Evolutionary conservation across 1,140 invertebrate genomes (phyloP).

Genomic region (Solenopsis fugax): DNA sequence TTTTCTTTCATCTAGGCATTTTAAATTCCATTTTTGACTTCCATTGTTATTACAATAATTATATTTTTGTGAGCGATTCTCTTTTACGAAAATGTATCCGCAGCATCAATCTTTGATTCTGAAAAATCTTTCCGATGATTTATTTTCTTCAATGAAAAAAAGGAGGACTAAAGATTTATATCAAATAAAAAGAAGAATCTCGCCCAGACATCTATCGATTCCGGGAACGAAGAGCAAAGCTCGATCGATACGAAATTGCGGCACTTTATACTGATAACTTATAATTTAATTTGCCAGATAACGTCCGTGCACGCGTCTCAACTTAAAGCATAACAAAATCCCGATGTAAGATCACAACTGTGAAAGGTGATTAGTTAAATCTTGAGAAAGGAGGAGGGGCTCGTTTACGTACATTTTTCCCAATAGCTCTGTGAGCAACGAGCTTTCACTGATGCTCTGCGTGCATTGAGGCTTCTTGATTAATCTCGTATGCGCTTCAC

Average conservation of each 20-base stretch:
- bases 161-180: neutral
- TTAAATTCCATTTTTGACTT: neutral
- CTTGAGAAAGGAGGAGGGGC: neutral
- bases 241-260: neutral
- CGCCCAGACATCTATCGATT: neutral
- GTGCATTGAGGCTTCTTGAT: neutral
- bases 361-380: neutral
- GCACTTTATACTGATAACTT: constrained; percentile 9
- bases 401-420: neutral
- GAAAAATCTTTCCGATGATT: neutral
- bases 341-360: neutral
- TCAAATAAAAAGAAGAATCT: neutral
- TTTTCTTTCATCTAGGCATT: neutral
- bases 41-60: neutral
- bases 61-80: neutral
- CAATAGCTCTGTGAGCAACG: neutral
- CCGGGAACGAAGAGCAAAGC: neutral
- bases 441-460: neutral
- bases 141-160: neutral
- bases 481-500: neutral
- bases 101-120: neutral
- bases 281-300: constrained; percentile 1
- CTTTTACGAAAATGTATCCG: neutral
- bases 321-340: neutral
- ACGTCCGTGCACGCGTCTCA: neutral